Base-by-base conservation (phyloP, 53 echinoderm and acorn worm genomes). In the Pentamera pediparva region DNA sequence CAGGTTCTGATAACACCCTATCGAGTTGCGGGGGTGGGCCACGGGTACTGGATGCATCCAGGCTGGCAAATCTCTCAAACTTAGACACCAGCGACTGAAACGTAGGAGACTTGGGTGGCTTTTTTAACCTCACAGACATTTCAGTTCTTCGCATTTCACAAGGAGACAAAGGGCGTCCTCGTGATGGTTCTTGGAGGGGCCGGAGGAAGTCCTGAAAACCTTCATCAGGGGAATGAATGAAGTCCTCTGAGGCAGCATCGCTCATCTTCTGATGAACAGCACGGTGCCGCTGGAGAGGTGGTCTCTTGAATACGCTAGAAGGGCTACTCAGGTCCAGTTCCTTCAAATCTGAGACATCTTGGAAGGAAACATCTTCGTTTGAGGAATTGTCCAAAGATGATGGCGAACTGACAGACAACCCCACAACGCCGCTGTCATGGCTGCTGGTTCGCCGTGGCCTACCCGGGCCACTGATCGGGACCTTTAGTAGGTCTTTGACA, bases 381-480 rank as follows among this genome's bases (percentile, higher is more conserved):
- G 77, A 83, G 27, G 83, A 83, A 59, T 75, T 77, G 35, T 77
- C 83, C 35, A 77, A 19, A 34, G 62, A 75, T 24, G 70, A 83
- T 10, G 77, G 83, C 7, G 79, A 84, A 61, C 88, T 88, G 6
- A 79, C 83, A 25, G 87, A 84, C 55, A 91, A 69, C 34, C 88
- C 88, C 18, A 82, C 79, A 37, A 92, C 81, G 33, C 92, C 92
- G 76, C 92, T 92, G 32, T 92, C 92, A 48, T 88, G 87, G 63
- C 92, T 92, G 18, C 75, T 58, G 24, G 84, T 88, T 27, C 92
- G 69, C 36, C 63, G 34, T 40, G 92, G 74, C 50, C 88, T 92
- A 13, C 64, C 78, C 22, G 64, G 48, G 31, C 74, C 82, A 22
- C 37, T 70, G 15, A 60, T 72, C 20, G 87, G 87, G 36, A 87